A percentile compares a stretch with the other conserved stretches of the same genome.
Conservation (phyloP, 2,113 vertebrate species). For the Actinemys pallida region DNA sequence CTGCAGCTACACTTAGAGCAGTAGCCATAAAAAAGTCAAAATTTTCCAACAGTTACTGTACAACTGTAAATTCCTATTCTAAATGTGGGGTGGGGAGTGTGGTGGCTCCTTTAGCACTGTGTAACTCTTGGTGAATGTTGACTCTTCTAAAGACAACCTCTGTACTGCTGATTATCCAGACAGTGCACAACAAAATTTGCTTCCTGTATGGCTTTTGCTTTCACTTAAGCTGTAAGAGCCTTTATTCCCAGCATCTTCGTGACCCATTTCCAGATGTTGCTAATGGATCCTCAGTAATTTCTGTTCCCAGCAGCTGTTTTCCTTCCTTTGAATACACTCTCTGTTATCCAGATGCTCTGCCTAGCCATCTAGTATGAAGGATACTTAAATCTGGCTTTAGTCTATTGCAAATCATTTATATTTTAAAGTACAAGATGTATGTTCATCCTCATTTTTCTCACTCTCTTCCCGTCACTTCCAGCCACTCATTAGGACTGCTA, state of each 20-base stretch:
- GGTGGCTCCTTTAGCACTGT: background rate
- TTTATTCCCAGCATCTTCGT: background rate
- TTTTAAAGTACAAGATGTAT: background rate
- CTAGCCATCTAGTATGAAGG: background rate
- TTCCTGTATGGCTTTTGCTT: background rate
- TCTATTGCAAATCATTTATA: background rate
- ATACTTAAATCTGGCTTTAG: background rate
- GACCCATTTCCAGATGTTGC: background rate
- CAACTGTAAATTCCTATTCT: background rate
- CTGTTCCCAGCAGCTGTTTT: conserved; percentile 24
- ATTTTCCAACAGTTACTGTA: background rate
- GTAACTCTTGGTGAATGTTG: background rate
- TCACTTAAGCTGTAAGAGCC: background rate
- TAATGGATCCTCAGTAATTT: background rate
- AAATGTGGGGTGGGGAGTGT: background rate
- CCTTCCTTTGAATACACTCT: background rate
- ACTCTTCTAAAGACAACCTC: background rate
- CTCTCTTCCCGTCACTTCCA: background rate
- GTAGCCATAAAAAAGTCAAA: background rate
- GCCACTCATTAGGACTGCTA: background rate
- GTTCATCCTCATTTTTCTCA: background rate
- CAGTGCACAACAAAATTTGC: background rate
- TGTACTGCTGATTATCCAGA: background rate
- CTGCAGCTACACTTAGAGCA: background rate
- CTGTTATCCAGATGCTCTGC: background rate